Percentiles rank a stretch among this genome's conserved stretches.
These are phyloP conservation scores for Anguilla anguilla DNA, from an alignment of 2,797 vertebrate species.

Conservation along the genomic window DNA sequence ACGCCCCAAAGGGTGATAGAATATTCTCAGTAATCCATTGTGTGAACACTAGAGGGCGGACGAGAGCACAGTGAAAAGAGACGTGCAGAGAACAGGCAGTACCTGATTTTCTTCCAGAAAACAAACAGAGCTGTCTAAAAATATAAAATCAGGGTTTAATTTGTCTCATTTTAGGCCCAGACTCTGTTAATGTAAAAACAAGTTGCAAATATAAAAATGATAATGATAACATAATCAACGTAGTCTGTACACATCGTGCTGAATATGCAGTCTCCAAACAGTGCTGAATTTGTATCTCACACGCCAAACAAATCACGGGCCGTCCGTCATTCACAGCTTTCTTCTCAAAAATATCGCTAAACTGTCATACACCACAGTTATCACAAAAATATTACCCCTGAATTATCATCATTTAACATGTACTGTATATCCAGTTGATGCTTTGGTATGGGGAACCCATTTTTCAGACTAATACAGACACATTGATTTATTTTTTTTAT, in stretches of 20 bases:
- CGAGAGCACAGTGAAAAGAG: background rate
- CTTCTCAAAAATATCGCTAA: too few species aligned
- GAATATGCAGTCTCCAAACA: too few species aligned
- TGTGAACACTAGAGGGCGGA: background rate
- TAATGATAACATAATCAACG: background rate
- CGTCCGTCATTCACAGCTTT: too few species aligned
- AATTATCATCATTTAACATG: background rate
- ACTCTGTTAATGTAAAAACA: background rate
- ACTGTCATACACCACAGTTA: too few species aligned
- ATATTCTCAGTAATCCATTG: background rate
- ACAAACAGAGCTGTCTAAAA: background rate
- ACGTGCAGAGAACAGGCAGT: background rate
- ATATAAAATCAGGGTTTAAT: background rate
- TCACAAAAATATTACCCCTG: background rate
- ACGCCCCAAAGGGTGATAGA: background rate
- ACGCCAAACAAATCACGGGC: too few species aligned
- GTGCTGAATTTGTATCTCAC: too few species aligned
- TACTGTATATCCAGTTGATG: background rate
- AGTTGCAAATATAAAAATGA: background rate
- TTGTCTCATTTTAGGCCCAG: background rate
- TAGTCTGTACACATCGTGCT: background rate
- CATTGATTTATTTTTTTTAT: background rate
- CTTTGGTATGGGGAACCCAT: background rate
- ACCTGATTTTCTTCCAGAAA: background rate
- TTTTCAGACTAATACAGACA: background rate